These are phyloP conservation scores for Elysia chlorotica DNA, from an alignment of 1,140 invertebrate genomes.

Conservation along the genomic window DNA sequence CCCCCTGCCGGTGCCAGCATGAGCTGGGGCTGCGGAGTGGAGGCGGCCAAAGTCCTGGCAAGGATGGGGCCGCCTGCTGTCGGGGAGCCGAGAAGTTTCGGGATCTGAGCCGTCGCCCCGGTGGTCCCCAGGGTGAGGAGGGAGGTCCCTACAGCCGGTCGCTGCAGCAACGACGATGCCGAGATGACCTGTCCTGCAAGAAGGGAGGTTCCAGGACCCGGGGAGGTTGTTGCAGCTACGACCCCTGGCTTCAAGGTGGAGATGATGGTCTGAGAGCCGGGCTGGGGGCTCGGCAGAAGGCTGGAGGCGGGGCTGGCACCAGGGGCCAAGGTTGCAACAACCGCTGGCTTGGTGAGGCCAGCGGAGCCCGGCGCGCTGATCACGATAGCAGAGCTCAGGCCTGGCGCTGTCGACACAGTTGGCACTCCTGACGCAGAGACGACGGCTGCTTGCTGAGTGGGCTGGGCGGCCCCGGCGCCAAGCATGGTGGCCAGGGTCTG, in stretches of 20 bases:
- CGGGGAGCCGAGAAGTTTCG: slow-evolving; percentile 7
- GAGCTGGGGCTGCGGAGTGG: slow-evolving; percentile 8
- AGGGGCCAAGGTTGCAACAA: neutral
- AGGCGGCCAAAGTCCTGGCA: neutral
- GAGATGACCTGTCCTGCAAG: slow-evolving; percentile 23
- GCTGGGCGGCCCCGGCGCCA: neutral
- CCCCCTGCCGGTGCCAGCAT: neutral
- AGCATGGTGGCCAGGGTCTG: slow-evolving; percentile 13
- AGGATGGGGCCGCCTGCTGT: slow-evolving; percentile 7
- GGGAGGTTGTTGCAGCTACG: slow-evolving; percentile 12
- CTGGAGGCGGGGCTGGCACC: neutral
- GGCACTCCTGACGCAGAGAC: neutral
- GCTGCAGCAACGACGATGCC: slow-evolving; percentile 46
- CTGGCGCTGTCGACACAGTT: neutral
- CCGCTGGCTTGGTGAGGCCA: neutral
- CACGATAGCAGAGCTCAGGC: slow-evolving; percentile 14
- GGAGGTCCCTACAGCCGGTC: slow-evolving; percentile 38
- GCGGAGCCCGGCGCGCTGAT: slow-evolving; percentile 15
- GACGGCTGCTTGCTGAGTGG: too few relatives aligned
- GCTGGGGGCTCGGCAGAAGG: neutral
- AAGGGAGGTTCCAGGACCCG: slow-evolving; percentile 10
- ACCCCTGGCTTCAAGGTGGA: slow-evolving; percentile 21
- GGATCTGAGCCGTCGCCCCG: slow-evolving; percentile 15
- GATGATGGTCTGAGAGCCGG: slow-evolving; percentile 16
- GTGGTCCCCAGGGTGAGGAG: slow-evolving; percentile 10